Evolutionary conservation across 2,888 invertebrate species (phyloP), one percentile per base, ranked within the genome.

Genomic region (Campoplex capitator): DNA sequence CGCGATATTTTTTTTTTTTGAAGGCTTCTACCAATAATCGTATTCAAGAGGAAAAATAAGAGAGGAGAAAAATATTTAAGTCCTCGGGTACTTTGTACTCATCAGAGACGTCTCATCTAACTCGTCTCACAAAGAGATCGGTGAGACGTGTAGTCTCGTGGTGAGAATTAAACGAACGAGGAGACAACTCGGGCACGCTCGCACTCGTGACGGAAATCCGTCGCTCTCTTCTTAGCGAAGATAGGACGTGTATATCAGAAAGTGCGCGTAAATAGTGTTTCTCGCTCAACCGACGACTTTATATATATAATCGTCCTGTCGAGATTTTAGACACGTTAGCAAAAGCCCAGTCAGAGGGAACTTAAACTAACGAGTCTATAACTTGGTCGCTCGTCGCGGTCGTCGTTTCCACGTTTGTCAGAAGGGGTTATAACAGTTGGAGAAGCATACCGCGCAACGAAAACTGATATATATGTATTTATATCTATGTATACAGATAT

Each of bases 291-390:
- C n/a, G 45, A 28, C n/a, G 45, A 28, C 48, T 70, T 42, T 75
- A 56, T 48, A 74, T 73, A 56, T 82, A 75, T 79, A 82, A 82
- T 84, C 78, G 65, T 70, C 70, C 77, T 32, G 77, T 67, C 77
- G 75, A 87, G 87, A 84, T 84, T n/a, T 82, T 73, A 83, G 65
- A 76, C 77, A 58, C 80, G 67, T 77, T 56, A 38, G 67, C 51
- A 54, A 74, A 58, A 79, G 79, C 76, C 54, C 35, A 82, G 56
- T 54, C 76, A 71, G 77, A 68, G 58, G 67, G 84, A 87, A 87
- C 87, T 89, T 89, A 83, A 85, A 92, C 90, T 91, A 91, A 91
- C 91, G 92, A 90, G 90, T 91, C 91, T 91, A 92, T 91, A 91
- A 91, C 90, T 90, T 86, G 88, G 89, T 58, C 71, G 78, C 56